Evolutionary conservation across 1,140 invertebrate genomes (phyloP).

Genomic region (Micrasema minimum): DNA sequence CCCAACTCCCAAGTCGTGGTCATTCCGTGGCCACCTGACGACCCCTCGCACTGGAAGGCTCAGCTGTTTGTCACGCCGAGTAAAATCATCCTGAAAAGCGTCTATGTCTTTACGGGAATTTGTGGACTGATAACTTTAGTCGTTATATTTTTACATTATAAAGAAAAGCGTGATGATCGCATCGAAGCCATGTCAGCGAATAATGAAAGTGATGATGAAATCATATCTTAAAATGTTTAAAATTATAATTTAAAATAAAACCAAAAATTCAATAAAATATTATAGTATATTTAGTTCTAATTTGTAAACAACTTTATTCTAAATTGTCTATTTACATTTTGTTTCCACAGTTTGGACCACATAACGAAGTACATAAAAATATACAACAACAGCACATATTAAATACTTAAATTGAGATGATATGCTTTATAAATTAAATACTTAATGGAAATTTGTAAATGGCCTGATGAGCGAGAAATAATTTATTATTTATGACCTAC

Average conservation of each 20-base stretch:
- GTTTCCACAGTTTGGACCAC: slow-evolving; percentile 49
- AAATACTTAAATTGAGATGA: slow-evolving; percentile 33
- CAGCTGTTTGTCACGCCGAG: slow-evolving; percentile 97
- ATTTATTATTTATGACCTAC: slow-evolving; percentile 24
- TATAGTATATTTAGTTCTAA: slow-evolving; percentile 40
- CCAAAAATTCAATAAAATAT: slow-evolving; percentile 35
- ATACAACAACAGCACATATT: slow-evolving; percentile 43
- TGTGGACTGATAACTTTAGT: slow-evolving; percentile 87
- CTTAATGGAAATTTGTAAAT: slow-evolving; percentile 38
- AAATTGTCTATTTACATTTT: slow-evolving; percentile 49
- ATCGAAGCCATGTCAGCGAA: slow-evolving; percentile 77
- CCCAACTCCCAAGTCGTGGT: slow-evolving; percentile 98
- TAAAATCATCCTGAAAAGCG: slow-evolving; percentile 91
- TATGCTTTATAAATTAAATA: slow-evolving; percentile 31
- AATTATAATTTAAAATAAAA: slow-evolving; percentile 4
- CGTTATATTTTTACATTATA: slow-evolving; percentile 90
- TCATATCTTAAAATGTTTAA: slow-evolving; percentile 25
- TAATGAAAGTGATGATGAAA: slow-evolving; percentile 15
- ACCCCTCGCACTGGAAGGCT: slow-evolving; percentile 87
- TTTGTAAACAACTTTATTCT: slow-evolving; percentile 43
- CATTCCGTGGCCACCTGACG: slow-evolving; percentile 84
- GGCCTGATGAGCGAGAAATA: slow-evolving; percentile 26
- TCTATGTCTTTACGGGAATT: slow-evolving; percentile 87
- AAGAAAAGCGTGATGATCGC: slow-evolving; percentile 91
- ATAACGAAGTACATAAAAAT: slow-evolving; percentile 48